phyloP scores from a whole-genome alignment of 2,113 vertebrate genomes.

The Cisticola juncidis region DNA sequence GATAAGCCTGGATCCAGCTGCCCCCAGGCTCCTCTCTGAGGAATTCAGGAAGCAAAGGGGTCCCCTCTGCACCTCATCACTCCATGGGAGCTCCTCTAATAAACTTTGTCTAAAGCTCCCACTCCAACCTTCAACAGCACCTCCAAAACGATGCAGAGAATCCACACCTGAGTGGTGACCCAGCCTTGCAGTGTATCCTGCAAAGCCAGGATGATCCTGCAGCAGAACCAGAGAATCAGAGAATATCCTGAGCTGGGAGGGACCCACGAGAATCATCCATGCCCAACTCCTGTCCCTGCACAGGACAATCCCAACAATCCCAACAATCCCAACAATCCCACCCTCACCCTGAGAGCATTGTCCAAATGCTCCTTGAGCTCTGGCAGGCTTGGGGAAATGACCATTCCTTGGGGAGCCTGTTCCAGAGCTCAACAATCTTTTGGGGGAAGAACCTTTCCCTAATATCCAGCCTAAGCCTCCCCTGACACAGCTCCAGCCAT shows the following conservation, averaged over 20 bases:
- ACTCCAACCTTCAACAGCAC: not conserved
- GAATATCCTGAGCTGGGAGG: not conserved
- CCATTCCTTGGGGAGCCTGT: not conserved
- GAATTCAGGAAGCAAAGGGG: not conserved
- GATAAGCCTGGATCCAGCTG: not conserved
- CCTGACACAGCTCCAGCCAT: not conserved
- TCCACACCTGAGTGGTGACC: not conserved
- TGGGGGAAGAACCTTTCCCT: not conserved
- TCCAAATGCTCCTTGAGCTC: not conserved
- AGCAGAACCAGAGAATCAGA: not conserved
- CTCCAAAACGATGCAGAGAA: not conserved
- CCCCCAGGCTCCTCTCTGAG: not conserved
- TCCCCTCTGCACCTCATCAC: not conserved
- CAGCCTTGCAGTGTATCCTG: not conserved
- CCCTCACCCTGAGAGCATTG: not conserved
- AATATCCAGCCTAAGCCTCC: not conserved
- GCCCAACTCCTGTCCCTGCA: not conserved
- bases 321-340: not conserved
- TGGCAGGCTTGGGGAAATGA: fast-evolving
- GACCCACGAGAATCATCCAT: not conserved
- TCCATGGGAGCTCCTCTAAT: not conserved
- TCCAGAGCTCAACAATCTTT: fast-evolving
- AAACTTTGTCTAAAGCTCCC: not conserved
- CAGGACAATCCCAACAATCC: not conserved
- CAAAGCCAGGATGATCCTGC: not conserved